Percentiles rank a stretch among this genome's conserved stretches.
These are phyloP conservation scores for Araneus ventricosus DNA, from an alignment of 1,140 invertebrate species.

Conservation along the genomic window DNA sequence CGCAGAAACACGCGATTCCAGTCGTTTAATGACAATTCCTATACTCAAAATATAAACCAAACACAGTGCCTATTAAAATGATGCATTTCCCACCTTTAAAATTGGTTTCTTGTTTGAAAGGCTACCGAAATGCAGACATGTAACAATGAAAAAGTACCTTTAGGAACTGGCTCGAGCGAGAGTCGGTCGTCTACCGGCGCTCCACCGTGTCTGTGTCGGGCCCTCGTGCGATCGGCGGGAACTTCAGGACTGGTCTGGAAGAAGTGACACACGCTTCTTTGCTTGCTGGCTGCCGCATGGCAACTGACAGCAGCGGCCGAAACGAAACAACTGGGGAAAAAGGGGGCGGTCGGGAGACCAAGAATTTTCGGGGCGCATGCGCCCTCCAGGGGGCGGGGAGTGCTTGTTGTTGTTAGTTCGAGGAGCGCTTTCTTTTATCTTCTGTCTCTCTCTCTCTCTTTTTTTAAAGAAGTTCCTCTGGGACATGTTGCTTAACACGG, in stretches of 20 bases:
- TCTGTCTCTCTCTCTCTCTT: not conserved
- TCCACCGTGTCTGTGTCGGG: not conserved
- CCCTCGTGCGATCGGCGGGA: constrained; percentile 4
- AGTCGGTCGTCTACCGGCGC: not conserved
- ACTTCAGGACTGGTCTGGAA: not conserved
- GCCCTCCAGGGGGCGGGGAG: constrained; percentile 52
- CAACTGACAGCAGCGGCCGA: constrained; percentile 50
- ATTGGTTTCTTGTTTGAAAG: not conserved
- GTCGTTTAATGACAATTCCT: too few species aligned
- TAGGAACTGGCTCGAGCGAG: not conserved
- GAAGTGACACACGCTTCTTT: not conserved
- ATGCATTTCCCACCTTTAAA: too few species aligned
- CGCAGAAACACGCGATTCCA: too few species aligned
- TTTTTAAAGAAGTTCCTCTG: constrained; percentile 17
- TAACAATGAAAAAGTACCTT: not conserved
- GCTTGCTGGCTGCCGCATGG: constrained; percentile 55
- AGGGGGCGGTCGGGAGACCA: constrained; percentile 54
- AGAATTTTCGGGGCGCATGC: constrained; percentile 63
- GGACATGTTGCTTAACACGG: constrained; percentile 30
- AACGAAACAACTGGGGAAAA: constrained; percentile 49
- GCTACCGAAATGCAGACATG: not conserved
- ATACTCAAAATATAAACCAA: too few species aligned
- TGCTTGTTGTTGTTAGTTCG: constrained; percentile 61
- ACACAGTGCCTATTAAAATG: too few species aligned
- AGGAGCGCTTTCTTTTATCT: not conserved